Percentiles rank a stretch among this genome's conserved stretches.
phyloP scores from a whole-genome alignment of 2,797 vertebrate genomes.

The Todus mexicanus region DNA sequence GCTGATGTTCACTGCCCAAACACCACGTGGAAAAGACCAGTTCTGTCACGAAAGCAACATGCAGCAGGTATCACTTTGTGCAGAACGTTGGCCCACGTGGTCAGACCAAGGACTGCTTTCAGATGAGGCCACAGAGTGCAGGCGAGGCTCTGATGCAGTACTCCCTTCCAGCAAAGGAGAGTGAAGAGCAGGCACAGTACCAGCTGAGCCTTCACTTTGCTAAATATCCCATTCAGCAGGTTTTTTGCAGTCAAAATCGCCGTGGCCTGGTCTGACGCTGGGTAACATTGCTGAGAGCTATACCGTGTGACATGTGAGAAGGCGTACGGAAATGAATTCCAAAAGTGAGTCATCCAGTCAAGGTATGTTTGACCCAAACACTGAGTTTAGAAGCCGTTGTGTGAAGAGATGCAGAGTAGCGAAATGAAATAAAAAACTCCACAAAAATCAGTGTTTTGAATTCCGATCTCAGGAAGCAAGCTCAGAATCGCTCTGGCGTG shows the following conservation, averaged over 20 bases:
- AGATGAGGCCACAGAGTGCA: background rate
- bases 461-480: background rate
- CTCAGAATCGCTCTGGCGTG: background rate
- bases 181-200: background rate
- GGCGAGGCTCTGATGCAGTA: background rate
- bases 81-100: accelerated
- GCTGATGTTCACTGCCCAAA: accelerated
- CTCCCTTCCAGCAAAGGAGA: background rate
- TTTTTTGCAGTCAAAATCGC: background rate
- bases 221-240: background rate
- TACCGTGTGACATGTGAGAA: accelerated
- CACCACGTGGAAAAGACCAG: accelerated
- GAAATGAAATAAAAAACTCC: background rate
- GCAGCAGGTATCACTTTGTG: background rate
- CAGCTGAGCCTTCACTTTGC: background rate
- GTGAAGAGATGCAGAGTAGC: background rate
- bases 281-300: background rate
- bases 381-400: background rate
- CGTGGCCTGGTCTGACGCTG: accelerated
- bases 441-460: background rate
- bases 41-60: background rate
- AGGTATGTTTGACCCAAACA: background rate
- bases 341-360: background rate
- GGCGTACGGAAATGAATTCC: background rate
- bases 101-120: background rate